Evolutionary conservation across 35 echinoderm and acorn worm species (phyloP).

Genomic region (Apostichopus parvimensis): DNA sequence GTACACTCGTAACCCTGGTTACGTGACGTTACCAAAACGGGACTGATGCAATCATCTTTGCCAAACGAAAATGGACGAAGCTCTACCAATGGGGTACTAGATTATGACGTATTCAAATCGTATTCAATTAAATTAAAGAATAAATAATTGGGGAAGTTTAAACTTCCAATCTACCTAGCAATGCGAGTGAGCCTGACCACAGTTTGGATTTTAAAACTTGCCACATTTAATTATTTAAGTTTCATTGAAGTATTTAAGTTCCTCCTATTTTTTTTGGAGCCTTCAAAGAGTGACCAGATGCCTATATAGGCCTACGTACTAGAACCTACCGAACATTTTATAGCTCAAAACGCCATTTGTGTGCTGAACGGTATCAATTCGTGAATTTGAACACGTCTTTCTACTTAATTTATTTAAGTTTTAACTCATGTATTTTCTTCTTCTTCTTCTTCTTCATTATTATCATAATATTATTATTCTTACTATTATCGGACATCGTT

Average conservation of each 20-base stretch:
- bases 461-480: too few species aligned
- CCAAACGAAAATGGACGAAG: background rate
- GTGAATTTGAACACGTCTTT: background rate
- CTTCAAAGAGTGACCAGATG: background rate
- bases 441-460: too few species aligned
- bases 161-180: background rate
- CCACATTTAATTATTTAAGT: background rate
- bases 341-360: background rate
- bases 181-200: background rate
- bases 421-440: background rate
- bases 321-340: background rate
- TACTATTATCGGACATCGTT: too few species aligned
- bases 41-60: slow-evolving; percentile 26
- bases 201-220: slow-evolving; percentile 9
- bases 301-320: background rate
- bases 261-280: background rate
- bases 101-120: slow-evolving; percentile 3
- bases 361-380: background rate
- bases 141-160: too few species aligned
- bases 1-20: background rate
- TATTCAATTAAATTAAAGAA: background rate
- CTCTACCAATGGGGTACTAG: background rate
- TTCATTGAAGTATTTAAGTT: too few species aligned
- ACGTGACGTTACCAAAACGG: slow-evolving; percentile 1
- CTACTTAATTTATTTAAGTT: slow-evolving; percentile 7